phyloP scores from a whole-genome alignment of 2,113 vertebrate species.

The Macaca mulatta region DNA sequence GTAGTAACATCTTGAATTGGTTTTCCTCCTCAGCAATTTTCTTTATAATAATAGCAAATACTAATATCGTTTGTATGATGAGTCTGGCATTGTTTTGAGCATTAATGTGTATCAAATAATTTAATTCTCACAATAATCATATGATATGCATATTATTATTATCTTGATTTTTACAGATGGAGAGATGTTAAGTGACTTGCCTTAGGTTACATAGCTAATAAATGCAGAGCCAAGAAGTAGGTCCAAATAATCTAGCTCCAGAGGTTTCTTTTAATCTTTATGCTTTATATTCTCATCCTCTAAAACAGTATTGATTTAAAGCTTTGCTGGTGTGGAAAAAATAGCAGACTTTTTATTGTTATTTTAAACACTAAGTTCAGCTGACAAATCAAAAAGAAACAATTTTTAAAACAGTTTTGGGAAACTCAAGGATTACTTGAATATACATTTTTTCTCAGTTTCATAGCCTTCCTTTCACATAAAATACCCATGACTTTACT shows the following conservation, averaged over 20 bases:
- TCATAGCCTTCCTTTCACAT: not conserved
- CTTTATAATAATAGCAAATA: constrained; percentile 36
- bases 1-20: not conserved
- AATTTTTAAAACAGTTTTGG: constrained; percentile 28
- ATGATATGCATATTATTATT: not conserved
- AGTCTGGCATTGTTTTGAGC: constrained; percentile 8
- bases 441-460: not conserved
- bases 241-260: not conserved
- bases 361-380: constrained; percentile 6
- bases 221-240: constrained; percentile 6
- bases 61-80: not conserved
- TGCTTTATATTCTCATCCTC: not conserved
- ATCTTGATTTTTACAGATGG: not conserved
- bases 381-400: constrained; percentile 7
- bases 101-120: not conserved
- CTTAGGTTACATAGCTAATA: not conserved
- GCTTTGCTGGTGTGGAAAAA: not conserved
- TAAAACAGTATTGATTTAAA: constrained; percentile 41
- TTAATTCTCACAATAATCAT: not conserved
- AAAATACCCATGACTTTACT: not conserved
- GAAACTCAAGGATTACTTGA: constrained; percentile 27
- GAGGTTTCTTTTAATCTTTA: constrained; percentile 4
- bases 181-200: not conserved
- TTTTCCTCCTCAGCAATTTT: constrained; percentile 23
- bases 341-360: constrained; percentile 9